Percentiles rank a stretch among this genome's conserved stretches.
Evolutionary conservation across 1,140 invertebrate species (phyloP).

Genomic region (Drosophila gunungcola): DNA sequence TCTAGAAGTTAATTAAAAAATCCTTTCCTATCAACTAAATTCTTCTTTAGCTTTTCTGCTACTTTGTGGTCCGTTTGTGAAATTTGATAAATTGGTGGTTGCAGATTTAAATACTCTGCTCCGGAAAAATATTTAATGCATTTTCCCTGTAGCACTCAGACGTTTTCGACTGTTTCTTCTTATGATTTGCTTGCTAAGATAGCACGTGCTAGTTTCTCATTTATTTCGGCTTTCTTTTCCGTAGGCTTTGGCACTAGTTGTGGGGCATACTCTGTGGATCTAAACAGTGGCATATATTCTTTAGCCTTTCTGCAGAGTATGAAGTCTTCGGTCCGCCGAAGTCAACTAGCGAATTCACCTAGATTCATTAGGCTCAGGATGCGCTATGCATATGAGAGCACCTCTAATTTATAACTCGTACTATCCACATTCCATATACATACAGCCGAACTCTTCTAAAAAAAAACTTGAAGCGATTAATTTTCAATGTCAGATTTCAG

Average conservation of each 20-base stretch:
- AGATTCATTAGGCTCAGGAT: conserved; percentile 31
- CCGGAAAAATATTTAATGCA: background rate
- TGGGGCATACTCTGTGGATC: conserved; percentile 16
- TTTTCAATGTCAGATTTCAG: too few relatives aligned
- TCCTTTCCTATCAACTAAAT: background rate
- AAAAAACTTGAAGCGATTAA: too few relatives aligned
- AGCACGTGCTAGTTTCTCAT: conserved; percentile 56
- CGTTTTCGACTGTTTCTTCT: conserved; percentile 8
- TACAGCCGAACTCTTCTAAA: conserved; percentile 9
- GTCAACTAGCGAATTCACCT: conserved; percentile 30
- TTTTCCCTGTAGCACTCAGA: background rate
- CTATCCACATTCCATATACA: conserved; percentile 24
- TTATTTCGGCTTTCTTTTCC: conserved; percentile 29
- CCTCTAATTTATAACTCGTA: conserved; percentile 37
- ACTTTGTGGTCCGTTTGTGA: conserved; percentile 13
- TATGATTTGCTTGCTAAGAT: conserved; percentile 47
- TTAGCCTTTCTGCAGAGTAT: conserved; percentile 8
- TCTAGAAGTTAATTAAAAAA: conserved; percentile 1
- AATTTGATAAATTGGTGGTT: background rate
- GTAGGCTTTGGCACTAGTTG: conserved; percentile 33
- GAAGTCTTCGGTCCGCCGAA: conserved; percentile 18
- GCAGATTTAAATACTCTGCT: background rate
- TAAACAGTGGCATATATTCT: background rate
- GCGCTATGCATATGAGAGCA: conserved; percentile 43
- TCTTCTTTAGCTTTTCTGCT: too few relatives aligned